These are phyloP conservation scores for Sebastes nivosus DNA, from an alignment of 2,797 vertebrate species.

Conservation along the genomic window DNA sequence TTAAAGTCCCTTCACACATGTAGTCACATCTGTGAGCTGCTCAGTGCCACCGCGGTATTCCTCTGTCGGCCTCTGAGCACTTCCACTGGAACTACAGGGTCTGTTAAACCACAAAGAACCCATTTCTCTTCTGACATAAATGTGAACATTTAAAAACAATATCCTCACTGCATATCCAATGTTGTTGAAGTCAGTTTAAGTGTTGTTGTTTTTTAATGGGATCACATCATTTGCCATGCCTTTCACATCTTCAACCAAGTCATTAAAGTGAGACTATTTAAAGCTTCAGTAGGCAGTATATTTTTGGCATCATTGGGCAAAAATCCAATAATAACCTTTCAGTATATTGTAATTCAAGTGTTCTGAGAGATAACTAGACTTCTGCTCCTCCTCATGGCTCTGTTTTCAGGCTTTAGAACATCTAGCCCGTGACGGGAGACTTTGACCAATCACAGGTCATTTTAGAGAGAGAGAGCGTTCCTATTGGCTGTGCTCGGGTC, in stretches of 20 bases:
- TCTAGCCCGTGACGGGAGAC: no score
- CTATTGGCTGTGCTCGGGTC: no score
- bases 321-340: no score
- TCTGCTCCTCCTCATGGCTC: no score
- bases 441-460: no score
- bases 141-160: not conserved
- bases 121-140: not conserved
- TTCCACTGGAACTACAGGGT: not conserved
- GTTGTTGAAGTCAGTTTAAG: not conserved
- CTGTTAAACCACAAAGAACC: not conserved
- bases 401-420: no score
- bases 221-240: not conserved
- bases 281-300: no score
- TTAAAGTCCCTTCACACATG: conserved; percentile 35
- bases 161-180: not conserved
- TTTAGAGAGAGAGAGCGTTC: no score
- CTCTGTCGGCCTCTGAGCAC: not conserved
- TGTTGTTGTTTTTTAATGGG: not conserved
- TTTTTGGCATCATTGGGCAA: no score
- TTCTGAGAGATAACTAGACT: no score
- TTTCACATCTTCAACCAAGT: not conserved
- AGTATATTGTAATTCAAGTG: no score
- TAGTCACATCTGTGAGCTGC: not conserved
- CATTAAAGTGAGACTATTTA: not conserved
- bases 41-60: not conserved